Conservation (phyloP, 2,888 invertebrate genomes). For the Mimumesa dahlbomi region DNA sequence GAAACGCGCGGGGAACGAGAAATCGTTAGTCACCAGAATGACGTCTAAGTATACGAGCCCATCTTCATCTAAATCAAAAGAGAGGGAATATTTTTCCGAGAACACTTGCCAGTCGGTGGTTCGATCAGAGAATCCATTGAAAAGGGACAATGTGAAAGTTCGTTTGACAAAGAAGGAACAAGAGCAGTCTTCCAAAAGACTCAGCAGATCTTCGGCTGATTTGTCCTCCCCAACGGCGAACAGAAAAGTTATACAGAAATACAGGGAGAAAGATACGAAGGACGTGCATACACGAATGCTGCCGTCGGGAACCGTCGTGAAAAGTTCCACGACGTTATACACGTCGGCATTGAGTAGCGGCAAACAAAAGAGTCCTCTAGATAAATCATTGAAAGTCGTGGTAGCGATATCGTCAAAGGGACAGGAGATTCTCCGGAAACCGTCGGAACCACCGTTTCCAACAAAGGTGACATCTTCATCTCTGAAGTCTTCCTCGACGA, state of each 20-base stretch:
- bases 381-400: conserved; percentile 80
- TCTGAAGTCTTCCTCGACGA: conserved; percentile 14
- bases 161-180: conserved; percentile 69
- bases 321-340: conserved; percentile 78
- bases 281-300: conserved; percentile 37
- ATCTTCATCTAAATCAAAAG: background rate
- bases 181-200: conserved; percentile 68
- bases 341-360: conserved; percentile 72
- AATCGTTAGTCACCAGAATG: conserved; percentile 1
- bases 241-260: conserved; percentile 69
- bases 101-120: background rate
- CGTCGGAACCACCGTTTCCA: conserved; percentile 46
- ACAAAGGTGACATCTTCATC: background rate
- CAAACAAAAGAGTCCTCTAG: conserved; percentile 70
- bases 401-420: conserved; percentile 78
- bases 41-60: conserved; percentile 11
- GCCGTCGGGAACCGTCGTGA: conserved; percentile 77
- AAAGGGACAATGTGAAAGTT: conserved; percentile 26
- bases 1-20: conserved; percentile 8
- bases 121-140: conserved; percentile 11
- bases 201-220: conserved; percentile 81
- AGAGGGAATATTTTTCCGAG: conserved; percentile 1
- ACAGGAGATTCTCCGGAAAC: conserved; percentile 72
- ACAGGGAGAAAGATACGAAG: conserved; percentile 56
- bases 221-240: conserved; percentile 83